These are phyloP conservation scores for Engraulis encrasicolus DNA, from an alignment of 2,113 vertebrate genomes.

Conservation along the genomic window DNA sequence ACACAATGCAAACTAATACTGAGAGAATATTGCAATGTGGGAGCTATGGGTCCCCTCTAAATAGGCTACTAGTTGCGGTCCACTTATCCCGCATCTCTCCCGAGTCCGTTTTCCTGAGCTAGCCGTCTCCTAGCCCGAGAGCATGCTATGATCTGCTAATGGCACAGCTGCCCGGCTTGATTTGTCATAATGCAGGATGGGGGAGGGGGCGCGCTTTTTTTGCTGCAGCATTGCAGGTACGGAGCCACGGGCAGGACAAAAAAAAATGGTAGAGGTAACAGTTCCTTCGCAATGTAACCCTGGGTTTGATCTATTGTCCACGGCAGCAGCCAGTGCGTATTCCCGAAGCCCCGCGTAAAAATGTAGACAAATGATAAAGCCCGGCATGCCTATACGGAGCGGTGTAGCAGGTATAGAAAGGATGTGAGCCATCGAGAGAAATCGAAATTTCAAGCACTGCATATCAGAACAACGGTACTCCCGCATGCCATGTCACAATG, in stretches of 20 bases:
- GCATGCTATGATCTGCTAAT: conserved; percentile 75
- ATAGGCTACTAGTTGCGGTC: not conserved
- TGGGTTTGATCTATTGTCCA: conserved; percentile 6
- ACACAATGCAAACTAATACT: not conserved
- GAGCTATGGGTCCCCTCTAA: not conserved
- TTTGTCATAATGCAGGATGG: conserved; percentile 91
- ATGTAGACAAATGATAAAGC: not conserved
- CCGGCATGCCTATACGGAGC: not conserved
- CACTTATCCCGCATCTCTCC: not conserved
- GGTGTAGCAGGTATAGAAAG: not conserved
- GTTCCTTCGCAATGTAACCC: conserved; percentile 29
- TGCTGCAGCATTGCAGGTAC: conserved; percentile 88
- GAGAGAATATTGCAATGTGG: not conserved
- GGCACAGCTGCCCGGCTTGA: conserved; percentile 82
- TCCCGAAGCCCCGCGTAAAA: not conserved
- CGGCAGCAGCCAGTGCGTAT: not conserved
- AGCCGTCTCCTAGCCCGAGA: conserved; percentile 24
- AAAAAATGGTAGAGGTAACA: conserved; percentile 33
- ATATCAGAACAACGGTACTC: not conserved
- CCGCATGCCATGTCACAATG: conserved; percentile 59
- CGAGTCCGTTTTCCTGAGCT: conserved; percentile 14
- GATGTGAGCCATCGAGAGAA: not conserved
- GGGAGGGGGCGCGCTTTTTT: conserved; percentile 75
- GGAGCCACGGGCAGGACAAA: conserved; percentile 80
- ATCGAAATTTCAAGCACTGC: not conserved